Conservation (phyloP, 2,888 invertebrate genomes). For the Pimpla rufipes region DNA sequence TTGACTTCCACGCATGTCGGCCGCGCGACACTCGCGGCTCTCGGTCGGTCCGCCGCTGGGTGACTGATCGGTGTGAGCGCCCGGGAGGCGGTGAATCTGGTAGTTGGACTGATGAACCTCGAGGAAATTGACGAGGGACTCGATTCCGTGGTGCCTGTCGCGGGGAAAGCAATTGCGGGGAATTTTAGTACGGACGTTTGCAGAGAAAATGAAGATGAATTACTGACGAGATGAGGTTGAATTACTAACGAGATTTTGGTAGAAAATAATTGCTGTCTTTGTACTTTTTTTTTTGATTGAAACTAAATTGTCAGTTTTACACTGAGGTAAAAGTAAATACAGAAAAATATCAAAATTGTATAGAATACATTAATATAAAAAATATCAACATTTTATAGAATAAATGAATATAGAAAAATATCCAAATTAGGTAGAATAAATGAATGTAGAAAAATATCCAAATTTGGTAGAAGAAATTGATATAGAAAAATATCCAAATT, state of each 20-base stretch:
- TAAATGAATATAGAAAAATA: background rate
- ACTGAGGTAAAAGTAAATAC: no score
- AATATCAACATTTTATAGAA: background rate
- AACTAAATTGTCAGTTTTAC: background rate
- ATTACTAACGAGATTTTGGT: background rate
- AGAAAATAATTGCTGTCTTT: background rate
- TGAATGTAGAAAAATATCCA: no score
- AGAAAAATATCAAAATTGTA: background rate
- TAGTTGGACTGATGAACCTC: slow-evolving; percentile 70
- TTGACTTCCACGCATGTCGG: slow-evolving; percentile 59
- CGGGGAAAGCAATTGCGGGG: background rate
- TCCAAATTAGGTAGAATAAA: background rate
- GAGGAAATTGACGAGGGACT: slow-evolving; percentile 75
- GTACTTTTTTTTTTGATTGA: background rate
- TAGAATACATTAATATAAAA: background rate
- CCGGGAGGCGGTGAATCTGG: slow-evolving; percentile 73
- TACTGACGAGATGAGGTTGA: background rate
- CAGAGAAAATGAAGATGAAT: background rate
- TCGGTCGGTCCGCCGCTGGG: slow-evolving; percentile 77
- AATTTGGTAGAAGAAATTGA: background rate
- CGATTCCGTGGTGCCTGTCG: slow-evolving; percentile 76
- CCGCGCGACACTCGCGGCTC: slow-evolving; percentile 69
- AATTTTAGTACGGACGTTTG: background rate
- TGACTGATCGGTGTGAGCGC: slow-evolving; percentile 73
- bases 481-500: background rate